Evolutionary conservation across 1,140 invertebrate genomes (phyloP).

Genomic region (Aphidius gifuensis): DNA sequence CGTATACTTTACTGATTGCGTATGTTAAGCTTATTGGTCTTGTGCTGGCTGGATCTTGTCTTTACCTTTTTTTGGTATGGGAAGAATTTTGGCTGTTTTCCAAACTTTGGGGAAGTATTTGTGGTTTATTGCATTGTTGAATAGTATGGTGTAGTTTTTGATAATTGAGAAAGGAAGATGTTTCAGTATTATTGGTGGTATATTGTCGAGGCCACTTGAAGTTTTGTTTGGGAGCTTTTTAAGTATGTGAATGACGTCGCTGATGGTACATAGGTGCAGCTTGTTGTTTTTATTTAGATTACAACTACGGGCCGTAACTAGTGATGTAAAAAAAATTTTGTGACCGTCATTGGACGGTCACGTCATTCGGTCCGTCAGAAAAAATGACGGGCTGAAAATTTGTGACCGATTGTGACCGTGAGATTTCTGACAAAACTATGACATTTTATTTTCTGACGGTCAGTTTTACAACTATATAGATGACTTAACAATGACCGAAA

Average conservation of each 20-base stretch:
- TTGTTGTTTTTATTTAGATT: too few species aligned
- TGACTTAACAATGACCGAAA: too few species aligned
- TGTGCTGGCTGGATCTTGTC: conserved; percentile 18
- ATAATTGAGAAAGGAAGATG: conserved; percentile 17
- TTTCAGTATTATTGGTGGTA: conserved; percentile 22
- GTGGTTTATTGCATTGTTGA: conserved; percentile 24
- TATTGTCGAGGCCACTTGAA: conserved; percentile 22
- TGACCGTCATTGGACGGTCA: too few species aligned
- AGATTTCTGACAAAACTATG: too few species aligned
- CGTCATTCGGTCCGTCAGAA: too few species aligned
- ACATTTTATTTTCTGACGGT: too few species aligned
- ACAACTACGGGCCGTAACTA: too few species aligned
- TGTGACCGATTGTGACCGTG: too few species aligned
- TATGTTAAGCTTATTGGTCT: conserved; percentile 30
- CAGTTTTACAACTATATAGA: too few species aligned
- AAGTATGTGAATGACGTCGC: conserved; percentile 3
- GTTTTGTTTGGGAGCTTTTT: conserved; percentile 21
- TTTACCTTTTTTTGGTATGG: conserved; percentile 31
- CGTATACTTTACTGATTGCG: conserved; percentile 32
- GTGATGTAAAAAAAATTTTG: too few species aligned
- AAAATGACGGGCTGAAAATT: too few species aligned
- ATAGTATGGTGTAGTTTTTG: conserved; percentile 5
- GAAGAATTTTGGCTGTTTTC: conserved; percentile 30
- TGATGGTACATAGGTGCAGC: too few species aligned
- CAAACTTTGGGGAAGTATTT: conserved; percentile 24